Conservation (phyloP, 1,140 invertebrate species). For the Drosophila saltans region DNA sequence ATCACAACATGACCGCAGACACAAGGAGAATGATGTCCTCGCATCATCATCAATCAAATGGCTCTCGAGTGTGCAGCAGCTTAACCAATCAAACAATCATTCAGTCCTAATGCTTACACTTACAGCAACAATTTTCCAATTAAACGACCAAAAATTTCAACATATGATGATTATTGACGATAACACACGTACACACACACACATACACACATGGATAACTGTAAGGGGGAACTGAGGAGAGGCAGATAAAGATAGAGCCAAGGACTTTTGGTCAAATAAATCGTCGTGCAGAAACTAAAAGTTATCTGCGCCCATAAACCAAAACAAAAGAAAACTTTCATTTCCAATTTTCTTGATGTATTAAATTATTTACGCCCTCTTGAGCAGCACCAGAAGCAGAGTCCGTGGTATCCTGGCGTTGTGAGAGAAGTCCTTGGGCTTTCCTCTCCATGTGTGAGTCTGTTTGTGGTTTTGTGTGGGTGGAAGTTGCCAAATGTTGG, state of each 20-base stretch:
- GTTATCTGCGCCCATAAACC: constrained; percentile 71
- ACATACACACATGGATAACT: constrained; percentile 19
- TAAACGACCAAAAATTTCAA: constrained; percentile 81
- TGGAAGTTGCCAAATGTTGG: neutral
- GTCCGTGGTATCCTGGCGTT: no score
- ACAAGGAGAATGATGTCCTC: constrained; percentile 49
- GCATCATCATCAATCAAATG: constrained; percentile 65
- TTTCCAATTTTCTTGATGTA: constrained; percentile 82
- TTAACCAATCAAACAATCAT: constrained; percentile 58
- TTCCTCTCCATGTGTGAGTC: neutral
- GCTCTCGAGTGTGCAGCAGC: constrained; percentile 43
- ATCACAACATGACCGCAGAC: constrained; percentile 64
- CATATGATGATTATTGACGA: constrained; percentile 82
- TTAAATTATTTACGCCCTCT: constrained; percentile 82
- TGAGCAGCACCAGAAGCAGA: constrained; percentile 48
- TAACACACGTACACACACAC: constrained; percentile 46
- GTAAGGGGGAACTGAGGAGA: constrained; percentile 16
- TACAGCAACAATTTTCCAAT: constrained; percentile 80
- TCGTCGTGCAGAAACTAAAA: constrained; percentile 78
- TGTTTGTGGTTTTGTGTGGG: neutral
- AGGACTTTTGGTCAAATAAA: constrained; percentile 67
- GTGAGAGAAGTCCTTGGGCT: neutral
- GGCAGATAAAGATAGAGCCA: constrained; percentile 29
- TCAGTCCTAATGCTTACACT: constrained; percentile 66
- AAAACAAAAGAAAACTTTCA: constrained; percentile 78